Evolutionary conservation across 2,888 invertebrate species (phyloP).

Genomic region (Xestia rhomboidea): DNA sequence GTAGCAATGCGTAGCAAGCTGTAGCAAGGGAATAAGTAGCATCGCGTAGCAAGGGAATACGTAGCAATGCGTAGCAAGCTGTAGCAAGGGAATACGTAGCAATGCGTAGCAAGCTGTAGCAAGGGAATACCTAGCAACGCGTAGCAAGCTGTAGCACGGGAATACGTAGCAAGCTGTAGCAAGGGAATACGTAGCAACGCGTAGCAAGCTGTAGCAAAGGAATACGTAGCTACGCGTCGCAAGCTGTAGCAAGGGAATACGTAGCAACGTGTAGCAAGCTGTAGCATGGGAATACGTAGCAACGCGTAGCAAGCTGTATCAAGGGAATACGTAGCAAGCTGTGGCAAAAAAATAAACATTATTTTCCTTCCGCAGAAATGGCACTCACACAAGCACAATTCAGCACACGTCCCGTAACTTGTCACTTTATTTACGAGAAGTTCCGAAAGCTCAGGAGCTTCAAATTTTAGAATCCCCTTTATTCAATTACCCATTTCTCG

Average conservation of each 20-base stretch:
- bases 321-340: not conserved
- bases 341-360: not conserved
- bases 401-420: slow-evolving; percentile 40
- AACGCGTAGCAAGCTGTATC: not conserved
- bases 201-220: not conserved
- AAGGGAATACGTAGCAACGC: no score
- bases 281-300: no score
- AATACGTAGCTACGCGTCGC: not conserved
- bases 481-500: slow-evolving; percentile 61
- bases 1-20: no score
- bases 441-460: slow-evolving; percentile 26
- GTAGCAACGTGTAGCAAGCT: not conserved
- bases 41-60: no score
- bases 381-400: not conserved
- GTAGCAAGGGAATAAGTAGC: no score
- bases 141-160: no score
- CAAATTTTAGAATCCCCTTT: slow-evolving; percentile 47
- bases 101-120: no score
- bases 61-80: no score
- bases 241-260: not conserved
- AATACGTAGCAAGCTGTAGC: no score
- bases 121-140: no score
- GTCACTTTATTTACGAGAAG: slow-evolving; percentile 48
- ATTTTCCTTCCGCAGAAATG: not conserved
- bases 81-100: no score